Conservation (phyloP, 2,797 vertebrate genomes). For the Petrocephalus schoutedeni region DNA sequence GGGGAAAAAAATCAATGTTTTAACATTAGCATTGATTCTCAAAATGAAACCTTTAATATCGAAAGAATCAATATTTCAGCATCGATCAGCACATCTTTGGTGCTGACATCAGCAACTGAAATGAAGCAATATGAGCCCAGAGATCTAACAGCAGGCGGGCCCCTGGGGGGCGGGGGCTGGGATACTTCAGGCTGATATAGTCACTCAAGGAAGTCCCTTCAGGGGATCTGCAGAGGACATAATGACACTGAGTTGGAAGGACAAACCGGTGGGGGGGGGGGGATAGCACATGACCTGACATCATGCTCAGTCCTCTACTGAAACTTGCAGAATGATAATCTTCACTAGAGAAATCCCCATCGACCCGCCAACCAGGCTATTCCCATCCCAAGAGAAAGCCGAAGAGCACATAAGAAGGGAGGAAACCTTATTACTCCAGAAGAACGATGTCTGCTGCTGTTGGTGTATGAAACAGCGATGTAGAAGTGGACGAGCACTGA, state of each 20-base stretch:
- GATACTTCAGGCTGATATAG: not conserved
- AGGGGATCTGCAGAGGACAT: not conserved
- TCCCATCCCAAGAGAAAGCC: not conserved
- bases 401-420: not conserved
- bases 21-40: not conserved
- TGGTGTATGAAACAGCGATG: not conserved
- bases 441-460: not conserved
- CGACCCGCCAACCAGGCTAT: not conserved
- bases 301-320: not conserved
- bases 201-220: not conserved
- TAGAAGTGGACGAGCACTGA: not conserved
- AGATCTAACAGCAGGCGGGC: not conserved
- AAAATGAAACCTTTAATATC: not conserved
- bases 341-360: not conserved
- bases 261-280: not conserved
- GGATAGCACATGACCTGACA: not conserved
- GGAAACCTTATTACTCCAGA: not conserved
- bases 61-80: not conserved
- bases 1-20: not conserved
- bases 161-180: not conserved
- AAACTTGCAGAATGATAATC: not conserved
- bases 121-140: not conserved
- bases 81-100: not conserved
- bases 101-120: not conserved
- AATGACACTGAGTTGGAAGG: not conserved